These are phyloP conservation scores for Lutraria rhynchaena DNA, from an alignment of 1,140 invertebrate species.

Conservation along the genomic window DNA sequence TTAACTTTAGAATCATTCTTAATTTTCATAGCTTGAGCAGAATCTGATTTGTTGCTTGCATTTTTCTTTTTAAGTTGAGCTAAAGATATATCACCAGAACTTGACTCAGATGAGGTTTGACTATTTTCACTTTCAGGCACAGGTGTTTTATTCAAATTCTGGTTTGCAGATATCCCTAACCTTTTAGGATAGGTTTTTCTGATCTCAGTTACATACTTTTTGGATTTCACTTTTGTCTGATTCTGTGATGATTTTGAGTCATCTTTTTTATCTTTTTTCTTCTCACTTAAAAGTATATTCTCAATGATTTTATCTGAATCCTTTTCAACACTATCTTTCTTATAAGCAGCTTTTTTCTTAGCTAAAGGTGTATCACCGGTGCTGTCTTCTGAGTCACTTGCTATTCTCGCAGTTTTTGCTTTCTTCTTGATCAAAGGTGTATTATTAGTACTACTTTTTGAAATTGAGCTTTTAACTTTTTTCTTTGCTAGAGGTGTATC, in stretches of 20 bases:
- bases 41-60: neutral
- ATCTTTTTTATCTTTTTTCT: no score
- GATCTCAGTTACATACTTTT: no score
- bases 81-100: slow-evolving; percentile 17
- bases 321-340: neutral
- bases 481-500: neutral
- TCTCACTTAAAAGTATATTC: no score
- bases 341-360: neutral
- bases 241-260: no score
- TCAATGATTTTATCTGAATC: no score
- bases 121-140: no score
- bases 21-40: neutral
- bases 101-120: neutral
- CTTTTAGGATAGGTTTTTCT: no score
- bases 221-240: no score
- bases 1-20: no score
- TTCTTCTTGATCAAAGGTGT: slow-evolving; percentile 20
- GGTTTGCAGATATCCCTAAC: no score
- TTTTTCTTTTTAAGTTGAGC: neutral
- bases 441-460: neutral
- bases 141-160: no score
- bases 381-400: neutral
- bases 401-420: neutral
- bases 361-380: slow-evolving; percentile 20
- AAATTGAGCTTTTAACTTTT: neutral